A percentile compares a stretch with the other conserved stretches of the same genome.
phyloP scores from a whole-genome alignment of 2,888 invertebrate genomes.

The Eremobia ochroleuca region DNA sequence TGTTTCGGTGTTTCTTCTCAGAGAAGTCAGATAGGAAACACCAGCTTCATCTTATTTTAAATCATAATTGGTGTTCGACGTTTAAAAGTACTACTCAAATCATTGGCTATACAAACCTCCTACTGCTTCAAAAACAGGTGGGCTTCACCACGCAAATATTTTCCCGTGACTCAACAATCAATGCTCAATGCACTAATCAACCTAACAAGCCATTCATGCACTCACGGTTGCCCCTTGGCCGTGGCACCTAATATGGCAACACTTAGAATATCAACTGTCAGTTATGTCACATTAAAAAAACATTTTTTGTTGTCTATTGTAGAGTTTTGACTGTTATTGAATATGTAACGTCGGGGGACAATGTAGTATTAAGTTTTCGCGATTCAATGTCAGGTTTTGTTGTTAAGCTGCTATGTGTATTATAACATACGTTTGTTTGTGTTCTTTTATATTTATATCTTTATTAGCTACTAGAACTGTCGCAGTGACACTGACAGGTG shows the following conservation, averaged over 20 bases:
- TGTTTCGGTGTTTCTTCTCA: no score
- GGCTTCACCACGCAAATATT: constrained; percentile 11
- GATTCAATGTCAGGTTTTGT: constrained; percentile 6
- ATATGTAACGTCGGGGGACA: constrained; percentile 30
- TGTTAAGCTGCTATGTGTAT: constrained; percentile 10
- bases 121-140: no score
- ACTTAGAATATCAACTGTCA: constrained; percentile 47
- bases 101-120: neutral
- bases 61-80: no score
- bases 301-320: constrained; percentile 39
- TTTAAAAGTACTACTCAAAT: no score
- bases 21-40: no score
- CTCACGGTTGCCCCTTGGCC: constrained; percentile 55
- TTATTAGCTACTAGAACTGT: no score
- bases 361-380: constrained; percentile 9
- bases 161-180: constrained; percentile 26
- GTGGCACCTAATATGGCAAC: constrained; percentile 54
- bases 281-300: constrained; percentile 54
- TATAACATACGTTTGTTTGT: neutral
- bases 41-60: no score
- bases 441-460: no score
- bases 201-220: constrained; percentile 53
- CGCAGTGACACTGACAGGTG: no score
- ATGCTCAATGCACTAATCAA: constrained; percentile 49
- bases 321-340: constrained; percentile 41